Evolutionary conservation across 2,797 vertebrate genomes (phyloP).

Genomic region (Acanthurus lineatus): DNA sequence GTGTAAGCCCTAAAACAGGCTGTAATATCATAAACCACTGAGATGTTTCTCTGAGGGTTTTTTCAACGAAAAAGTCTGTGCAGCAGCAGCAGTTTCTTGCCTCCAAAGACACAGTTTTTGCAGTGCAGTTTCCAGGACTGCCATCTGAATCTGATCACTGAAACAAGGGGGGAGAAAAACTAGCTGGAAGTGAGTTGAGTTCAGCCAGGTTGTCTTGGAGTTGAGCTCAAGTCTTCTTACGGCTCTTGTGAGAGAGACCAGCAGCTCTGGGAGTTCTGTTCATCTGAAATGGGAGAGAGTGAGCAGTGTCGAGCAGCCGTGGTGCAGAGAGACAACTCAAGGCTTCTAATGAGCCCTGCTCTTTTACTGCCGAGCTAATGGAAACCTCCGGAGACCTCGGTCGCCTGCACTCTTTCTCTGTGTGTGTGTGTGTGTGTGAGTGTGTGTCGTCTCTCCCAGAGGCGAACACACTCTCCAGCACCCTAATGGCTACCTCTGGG

Average conservation of each 20-base stretch:
- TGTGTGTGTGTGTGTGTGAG: conserved; percentile 15
- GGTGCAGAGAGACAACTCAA: conserved; percentile 64
- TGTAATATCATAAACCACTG: too few relatives aligned
- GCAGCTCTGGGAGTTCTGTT: conserved; percentile 45
- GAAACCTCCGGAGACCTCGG: conserved; percentile 80
- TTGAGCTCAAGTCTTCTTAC: conserved; percentile 54
- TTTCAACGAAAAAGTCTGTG: too few relatives aligned
- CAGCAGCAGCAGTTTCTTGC: background rate
- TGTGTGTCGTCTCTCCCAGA: conserved; percentile 62
- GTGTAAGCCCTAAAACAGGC: too few relatives aligned
- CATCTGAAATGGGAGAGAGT: conserved; percentile 70
- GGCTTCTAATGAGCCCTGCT: conserved; percentile 84
- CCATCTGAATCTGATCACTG: conserved; percentile 20
- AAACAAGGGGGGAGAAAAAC: conserved; percentile 37
- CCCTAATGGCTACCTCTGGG: conserved; percentile 81
- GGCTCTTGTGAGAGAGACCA: background rate
- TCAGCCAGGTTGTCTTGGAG: conserved; percentile 57
- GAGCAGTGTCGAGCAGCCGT: conserved; percentile 62
- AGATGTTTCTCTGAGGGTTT: too few relatives aligned
- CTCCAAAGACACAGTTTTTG: background rate
- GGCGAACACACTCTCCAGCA: conserved; percentile 62
- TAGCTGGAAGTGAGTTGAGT: conserved; percentile 63
- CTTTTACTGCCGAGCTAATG: conserved; percentile 85
- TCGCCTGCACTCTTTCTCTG: conserved; percentile 13
- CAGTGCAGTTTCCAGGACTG: background rate